These are phyloP conservation scores for Epizoanthus stellaris DNA, from an alignment of 92 coral and sea anemone genomes.

Conservation along the genomic window DNA sequence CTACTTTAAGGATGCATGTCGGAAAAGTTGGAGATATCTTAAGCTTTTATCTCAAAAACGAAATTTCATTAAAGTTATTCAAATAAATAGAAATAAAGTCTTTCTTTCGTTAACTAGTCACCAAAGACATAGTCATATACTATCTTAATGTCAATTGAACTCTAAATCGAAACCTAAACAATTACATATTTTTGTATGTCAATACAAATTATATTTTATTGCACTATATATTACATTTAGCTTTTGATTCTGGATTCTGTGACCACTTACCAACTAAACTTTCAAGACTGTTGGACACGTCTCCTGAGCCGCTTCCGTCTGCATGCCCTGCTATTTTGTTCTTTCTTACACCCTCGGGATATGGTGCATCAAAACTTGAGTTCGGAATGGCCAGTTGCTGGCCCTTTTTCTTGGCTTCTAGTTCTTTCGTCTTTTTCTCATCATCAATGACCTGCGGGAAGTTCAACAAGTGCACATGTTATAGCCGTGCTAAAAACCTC, in stretches of 20 bases:
- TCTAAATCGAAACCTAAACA: too few species aligned
- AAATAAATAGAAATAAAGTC: too few species aligned
- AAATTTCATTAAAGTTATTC: too few species aligned
- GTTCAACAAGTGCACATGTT: not conserved
- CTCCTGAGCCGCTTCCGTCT: constrained; percentile 21
- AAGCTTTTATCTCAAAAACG: too few species aligned
- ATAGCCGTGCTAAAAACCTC: not conserved
- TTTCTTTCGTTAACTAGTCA: too few species aligned
- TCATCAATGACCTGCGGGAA: constrained; percentile 83
- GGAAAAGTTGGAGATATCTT: too few species aligned
- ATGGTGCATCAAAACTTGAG: constrained; percentile 62
- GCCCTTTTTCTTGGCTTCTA: constrained; percentile 78
- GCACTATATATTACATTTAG: too few species aligned
- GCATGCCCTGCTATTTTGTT: constrained; percentile 50
- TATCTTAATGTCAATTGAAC: too few species aligned
- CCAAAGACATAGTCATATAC: too few species aligned
- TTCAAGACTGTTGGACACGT: constrained; percentile 1
- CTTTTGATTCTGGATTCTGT: not conserved
- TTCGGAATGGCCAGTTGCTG: constrained; percentile 6
- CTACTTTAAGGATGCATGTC: too few species aligned
- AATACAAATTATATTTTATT: too few species aligned
- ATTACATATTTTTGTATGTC: too few species aligned
- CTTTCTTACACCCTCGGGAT: constrained; percentile 95
- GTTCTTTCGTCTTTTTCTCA: constrained; percentile 92
- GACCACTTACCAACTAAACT: constrained; percentile 3